phyloP scores from a whole-genome alignment of 2,797 vertebrate genomes.

The Phrynocephalus guinanensis region DNA sequence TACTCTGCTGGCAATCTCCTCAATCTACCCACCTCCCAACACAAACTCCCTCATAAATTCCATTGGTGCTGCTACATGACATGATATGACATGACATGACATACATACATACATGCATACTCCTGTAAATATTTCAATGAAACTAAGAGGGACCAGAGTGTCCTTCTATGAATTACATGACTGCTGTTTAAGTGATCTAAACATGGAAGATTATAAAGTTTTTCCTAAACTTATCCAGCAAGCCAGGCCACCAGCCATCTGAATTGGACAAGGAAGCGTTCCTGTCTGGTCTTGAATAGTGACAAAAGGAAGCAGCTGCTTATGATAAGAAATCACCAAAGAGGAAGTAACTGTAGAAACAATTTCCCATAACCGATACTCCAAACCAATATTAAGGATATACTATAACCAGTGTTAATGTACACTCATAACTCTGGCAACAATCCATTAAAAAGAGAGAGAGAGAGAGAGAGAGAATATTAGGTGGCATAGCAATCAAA shows the following conservation, averaged over 20 bases:
- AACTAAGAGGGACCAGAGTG: not conserved
- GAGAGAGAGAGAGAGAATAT: slow-evolving; percentile 21
- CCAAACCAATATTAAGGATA: slow-evolving; percentile 42
- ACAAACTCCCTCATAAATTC: no score
- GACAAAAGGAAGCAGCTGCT: slow-evolving; percentile 24
- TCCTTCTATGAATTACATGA: no score
- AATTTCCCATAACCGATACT: slow-evolving; percentile 25
- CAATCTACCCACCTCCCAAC: not conserved
- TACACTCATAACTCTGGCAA: slow-evolving; percentile 33
- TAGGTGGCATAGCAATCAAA: not conserved
- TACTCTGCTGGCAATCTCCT: not conserved
- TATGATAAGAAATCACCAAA: slow-evolving; percentile 39
- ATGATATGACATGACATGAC: no score
- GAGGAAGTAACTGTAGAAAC: slow-evolving; percentile 18
- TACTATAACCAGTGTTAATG: slow-evolving; percentile 52
- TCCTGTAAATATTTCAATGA: not conserved
- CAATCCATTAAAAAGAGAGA: slow-evolving; percentile 20
- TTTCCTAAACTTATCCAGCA: slow-evolving; percentile 23
- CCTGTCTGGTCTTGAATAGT: slow-evolving; percentile 27
- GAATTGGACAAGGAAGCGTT: slow-evolving; percentile 32
- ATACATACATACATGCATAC: not conserved
- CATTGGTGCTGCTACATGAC: not conserved
- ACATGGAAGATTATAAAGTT: not conserved
- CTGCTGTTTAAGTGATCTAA: no score
- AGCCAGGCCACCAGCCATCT: slow-evolving; percentile 53